Evolutionary conservation across 2,888 invertebrate species (phyloP), one percentile per base, ranked within the genome.

Genomic region (Incurvaria masculella): DNA sequence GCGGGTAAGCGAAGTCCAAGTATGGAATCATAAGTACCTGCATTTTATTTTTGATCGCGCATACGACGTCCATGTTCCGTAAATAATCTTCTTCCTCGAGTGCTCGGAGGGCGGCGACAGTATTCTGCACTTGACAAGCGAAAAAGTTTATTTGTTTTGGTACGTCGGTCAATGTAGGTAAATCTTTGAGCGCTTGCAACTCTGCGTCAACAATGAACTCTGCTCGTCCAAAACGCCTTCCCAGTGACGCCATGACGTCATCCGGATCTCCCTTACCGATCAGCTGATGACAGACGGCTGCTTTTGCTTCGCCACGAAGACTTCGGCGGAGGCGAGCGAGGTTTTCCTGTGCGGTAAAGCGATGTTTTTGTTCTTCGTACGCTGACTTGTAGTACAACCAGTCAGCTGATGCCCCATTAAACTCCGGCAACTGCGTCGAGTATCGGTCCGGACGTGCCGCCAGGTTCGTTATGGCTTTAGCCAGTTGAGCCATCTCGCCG

Each of bases 241-340:
- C 16, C 8, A 43, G 21, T n/a, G 23, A 8, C 21, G 10, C 5
- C 43, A 43, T 43, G 5, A 43, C 43, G 11, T 43, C 43, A 11
- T 16, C 16, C 11, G 43, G 21, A 16, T 43, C 21, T 20, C 20
- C 21, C 21, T 20, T 8, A 3, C 43, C 43, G 17, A 21, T 17
- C 3, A 43, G 21, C n/a, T 20, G 23, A 21, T 21, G n/a, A 6
- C 21, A 17, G 21, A 21, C 23, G 11, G 43, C 8, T 21, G 18
- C 43, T 16, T 21, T 43, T 8, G 43, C 43, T 10, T 18, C 23
- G 18, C 43, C 43, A 14, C 8, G 19, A 20, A 43, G n/a, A 21
- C 43, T 43, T 3, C 43, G 43, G 6, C 43, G 43, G 19, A 43
- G 23, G 21, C 43, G 43, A 14, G 23, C 23, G 17, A 43, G 23